Evolutionary conservation across 2,113 vertebrate genomes (phyloP).

Genomic region (Lepisosteus oculatus): DNA sequence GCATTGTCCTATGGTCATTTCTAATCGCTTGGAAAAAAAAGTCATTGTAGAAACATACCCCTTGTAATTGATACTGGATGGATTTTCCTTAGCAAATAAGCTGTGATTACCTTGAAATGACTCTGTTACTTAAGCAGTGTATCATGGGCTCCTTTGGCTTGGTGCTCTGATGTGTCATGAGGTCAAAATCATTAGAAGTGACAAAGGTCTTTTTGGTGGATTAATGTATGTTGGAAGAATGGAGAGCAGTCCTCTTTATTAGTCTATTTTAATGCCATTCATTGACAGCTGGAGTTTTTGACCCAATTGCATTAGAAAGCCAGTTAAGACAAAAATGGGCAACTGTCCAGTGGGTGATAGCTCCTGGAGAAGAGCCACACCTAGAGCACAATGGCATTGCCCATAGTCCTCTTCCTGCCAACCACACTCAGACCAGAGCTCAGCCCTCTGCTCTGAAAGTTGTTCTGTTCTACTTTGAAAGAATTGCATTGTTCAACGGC

Average conservation of each 20-base stretch:
- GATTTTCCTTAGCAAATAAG: no score
- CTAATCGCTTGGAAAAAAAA: no score
- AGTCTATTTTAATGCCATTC: conserved; percentile 2
- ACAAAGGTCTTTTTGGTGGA: background rate
- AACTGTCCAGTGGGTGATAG: conserved; percentile 13
- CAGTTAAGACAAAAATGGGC: conserved; percentile 2
- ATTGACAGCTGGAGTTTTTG: conserved; percentile 16
- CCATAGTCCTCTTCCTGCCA: conserved; percentile 22
- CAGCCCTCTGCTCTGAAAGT: conserved; percentile 7
- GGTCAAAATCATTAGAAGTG: no score
- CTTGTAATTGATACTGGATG: no score
- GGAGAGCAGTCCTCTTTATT: background rate
- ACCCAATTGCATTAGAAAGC: conserved; percentile 11
- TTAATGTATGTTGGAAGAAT: background rate
- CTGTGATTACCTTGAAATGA: no score
- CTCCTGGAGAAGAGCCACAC: conserved; percentile 3
- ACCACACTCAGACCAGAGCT: conserved; percentile 10
- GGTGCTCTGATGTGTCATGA: background rate
- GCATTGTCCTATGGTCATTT: no score
- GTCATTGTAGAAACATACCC: no score
- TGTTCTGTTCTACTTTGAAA: conserved; percentile 27
- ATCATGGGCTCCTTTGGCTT: no score
- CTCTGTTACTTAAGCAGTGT: no score
- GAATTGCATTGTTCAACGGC: conserved; percentile 27
- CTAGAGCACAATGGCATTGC: conserved; percentile 17